Conservation (phyloP, 2,888 invertebrate species). For the Thymelicus lineola region DNA sequence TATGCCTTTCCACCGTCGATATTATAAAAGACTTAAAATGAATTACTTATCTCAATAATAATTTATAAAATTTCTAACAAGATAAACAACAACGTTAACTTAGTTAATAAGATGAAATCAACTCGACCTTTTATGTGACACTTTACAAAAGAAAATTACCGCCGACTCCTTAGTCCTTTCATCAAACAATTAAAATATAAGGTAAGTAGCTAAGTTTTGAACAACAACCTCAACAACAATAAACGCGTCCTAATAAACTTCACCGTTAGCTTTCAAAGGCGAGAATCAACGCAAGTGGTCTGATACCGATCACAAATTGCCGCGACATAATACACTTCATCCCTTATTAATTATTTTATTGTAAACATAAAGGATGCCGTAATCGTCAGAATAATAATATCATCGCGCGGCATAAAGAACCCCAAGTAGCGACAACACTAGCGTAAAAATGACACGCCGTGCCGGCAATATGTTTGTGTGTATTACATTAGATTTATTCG, state of each 20-base stretch:
- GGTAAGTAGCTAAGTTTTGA: constrained; percentile 52
- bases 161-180: neutral
- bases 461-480: constrained; percentile 84
- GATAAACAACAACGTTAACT: no score
- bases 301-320: constrained; percentile 80
- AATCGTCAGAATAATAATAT: constrained; percentile 85
- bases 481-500: constrained; percentile 83
- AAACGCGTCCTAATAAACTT: constrained; percentile 62
- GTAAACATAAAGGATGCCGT: constrained; percentile 84
- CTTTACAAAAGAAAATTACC: neutral
- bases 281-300: constrained; percentile 72
- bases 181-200: constrained; percentile 49
- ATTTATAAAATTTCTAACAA: no score
- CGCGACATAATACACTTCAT: constrained; percentile 79
- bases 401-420: constrained; percentile 82
- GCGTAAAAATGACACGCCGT: constrained; percentile 83
- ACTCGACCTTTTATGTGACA: neutral
- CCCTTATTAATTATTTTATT: constrained; percentile 86
- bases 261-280: constrained; percentile 70
- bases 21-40: no score
- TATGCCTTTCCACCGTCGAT: no score
- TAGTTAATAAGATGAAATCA: neutral
- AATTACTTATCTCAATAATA: no score
- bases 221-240: constrained; percentile 52
- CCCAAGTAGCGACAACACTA: constrained; percentile 83